Base-by-base conservation (phyloP, 2,888 invertebrate genomes). In the Mongoloraphidia duomilia region DNA sequence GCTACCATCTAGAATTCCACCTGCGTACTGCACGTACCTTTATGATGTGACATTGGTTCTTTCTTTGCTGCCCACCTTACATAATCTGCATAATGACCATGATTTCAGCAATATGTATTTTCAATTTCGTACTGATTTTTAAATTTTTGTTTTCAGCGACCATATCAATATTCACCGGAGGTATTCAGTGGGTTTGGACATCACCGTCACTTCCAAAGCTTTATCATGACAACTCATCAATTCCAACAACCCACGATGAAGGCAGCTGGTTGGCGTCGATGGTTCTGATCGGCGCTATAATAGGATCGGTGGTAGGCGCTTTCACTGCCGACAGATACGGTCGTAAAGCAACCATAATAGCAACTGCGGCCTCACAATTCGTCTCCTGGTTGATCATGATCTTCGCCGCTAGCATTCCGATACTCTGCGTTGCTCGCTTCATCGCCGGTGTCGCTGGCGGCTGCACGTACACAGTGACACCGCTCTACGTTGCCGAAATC, bases 401-500 rank as follows among this genome's bases (percentile, higher is more conserved):
- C 37, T 42, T 37, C 10, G 42, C 48, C 9, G 36, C 13, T 3
- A 41, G 41, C 12, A 34, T 48, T 10, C 48, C 48, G 13, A 13
- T 36, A 2, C 37, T 48, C 26, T 36, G 42, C 8, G 26, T 48
- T 13, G 48, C 48, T 8, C 17, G 48, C n/a, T 48, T 77, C 66
- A 72, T 77, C 63, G 74, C 75, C 45, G 80, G 81, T 1, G 65
- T 79, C 8, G 77, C 77, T 2, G 78, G 56, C 50, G 63, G 64
- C 5, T 61, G 60, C 9, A 51, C 63, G 12, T 64, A 62, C 47
- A 64, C 64, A 5, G 67, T 70, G 3, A 65, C 71, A 5, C 75
- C 77, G 0, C 72, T 77, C 56, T 80, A 78, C 58, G 65, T 78
- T 11, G 74, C 73, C 3, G 79, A 79, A 62, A 75, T 76, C 41